Base-by-base conservation (phyloP, 2,113 vertebrate genomes). In the Osmerus eperlanus region DNA sequence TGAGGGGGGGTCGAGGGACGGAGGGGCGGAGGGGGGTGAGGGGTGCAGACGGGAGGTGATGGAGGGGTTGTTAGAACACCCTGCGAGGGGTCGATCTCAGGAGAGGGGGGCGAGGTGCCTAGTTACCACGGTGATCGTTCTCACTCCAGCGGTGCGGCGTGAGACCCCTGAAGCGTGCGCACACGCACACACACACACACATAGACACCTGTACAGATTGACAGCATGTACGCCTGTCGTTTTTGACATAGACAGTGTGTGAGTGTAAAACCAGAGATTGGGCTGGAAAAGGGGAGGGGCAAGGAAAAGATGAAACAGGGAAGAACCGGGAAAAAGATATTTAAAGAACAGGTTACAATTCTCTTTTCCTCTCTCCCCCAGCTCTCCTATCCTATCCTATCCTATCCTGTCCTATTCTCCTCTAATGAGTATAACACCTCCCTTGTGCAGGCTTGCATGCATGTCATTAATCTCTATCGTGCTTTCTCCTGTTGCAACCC, bases 71-170 rank as follows among this genome's bases (percentile, higher is more conserved):
- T 87, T 70, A 3, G 68, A 79, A 80, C 79, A 75, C 86, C 78
- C 85, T 70, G 85, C 76, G 65, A 86, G 89, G 79, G 88, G 87
- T 89, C 80, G 78, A 73, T 78, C 63, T 84, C 77, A 78, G 72
- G 64, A 74, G 74, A 72, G 72, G 67, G 71, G 32, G 78, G 68
- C 67, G 79, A 84, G 83, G 85, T 86, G 85, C 78, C 75, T 69
- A 72, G 82, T 88, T 89, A 80, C 82, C 75, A 75, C 79, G 84
- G 84, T 81, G 75, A 86, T 81, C 23, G 72, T 83, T 88, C 84
- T 83, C 86, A 86, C 85, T 75, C 58, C 73, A 83, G 41, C 76
- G 56, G 47, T 76, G 67, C 55, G n/a, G 36, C 79, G 54, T 59
- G 47, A 81, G 73, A 76, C 64, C 66, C 66, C 67, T 25, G 54